Base-by-base conservation (phyloP, 2,888 invertebrate species). In the Dasypolia templi region DNA sequence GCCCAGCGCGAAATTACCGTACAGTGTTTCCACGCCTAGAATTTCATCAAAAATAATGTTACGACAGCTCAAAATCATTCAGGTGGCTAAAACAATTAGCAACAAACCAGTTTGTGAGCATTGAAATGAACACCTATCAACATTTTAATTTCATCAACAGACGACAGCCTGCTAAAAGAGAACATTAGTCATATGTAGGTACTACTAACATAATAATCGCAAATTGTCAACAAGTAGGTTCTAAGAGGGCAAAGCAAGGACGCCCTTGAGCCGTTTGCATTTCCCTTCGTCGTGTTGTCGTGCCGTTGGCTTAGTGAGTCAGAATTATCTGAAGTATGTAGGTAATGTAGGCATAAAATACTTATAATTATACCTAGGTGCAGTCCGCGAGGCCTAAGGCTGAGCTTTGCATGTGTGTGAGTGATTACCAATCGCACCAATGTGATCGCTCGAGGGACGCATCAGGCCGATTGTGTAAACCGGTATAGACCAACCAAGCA, bases 1-100 rank as follows among this genome's bases (percentile, higher is more conserved):
- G 0, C 9, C 0, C 0, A 0, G 0, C 0, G 5, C 79, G 86
- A 93, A 94, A 93, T 92, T 91, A 78, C 66, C 29, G 35, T 81
- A 35, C 11, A 42, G 0, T 1, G 2, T 70, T 71, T 65, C 64
- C 39, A 22, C 4, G 32, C 32, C 9, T 0, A n/a, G n/a, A 26
- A 56, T 56, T 70, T 39, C 66, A 44, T 9, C n/a, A 1, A 32
- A 32, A 44, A 32, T 39, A 19, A 26, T 19, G n/a, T 39, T n/a
- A 39, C 11, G 39, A 26, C 19, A 11, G 26, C 19, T 19, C 44
- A 44, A 62, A 44, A 26, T 64, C 22, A 72, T 56, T 26, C 1
- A 35, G 6, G 12, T 42, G 3, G 22, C 29, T 0, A 29, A 29
- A 46, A 17, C n/a, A 39, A 46, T 29, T n/a, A 29, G 6, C 12